Evolutionary conservation across 2,113 vertebrate species (phyloP).

Genomic region (Oenanthe melanoleuca): DNA sequence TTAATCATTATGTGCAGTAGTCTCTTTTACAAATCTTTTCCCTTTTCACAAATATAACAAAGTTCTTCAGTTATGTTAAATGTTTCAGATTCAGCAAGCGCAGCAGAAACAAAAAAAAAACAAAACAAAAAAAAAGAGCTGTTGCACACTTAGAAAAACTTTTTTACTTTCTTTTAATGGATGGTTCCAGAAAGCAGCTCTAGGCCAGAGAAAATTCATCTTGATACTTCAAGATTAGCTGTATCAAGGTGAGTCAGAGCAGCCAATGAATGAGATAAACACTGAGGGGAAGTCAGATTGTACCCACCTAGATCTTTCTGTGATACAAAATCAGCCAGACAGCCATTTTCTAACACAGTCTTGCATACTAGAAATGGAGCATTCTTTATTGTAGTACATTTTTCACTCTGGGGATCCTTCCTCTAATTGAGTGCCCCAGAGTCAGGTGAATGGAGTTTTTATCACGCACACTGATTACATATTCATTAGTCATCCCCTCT

Average conservation of each 20-base stretch:
- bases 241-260: background rate
- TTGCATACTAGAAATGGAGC: background rate
- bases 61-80: background rate
- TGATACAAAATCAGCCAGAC: background rate
- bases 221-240: accelerated
- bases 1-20: background rate
- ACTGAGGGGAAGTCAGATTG: background rate
- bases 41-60: background rate
- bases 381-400: accelerated
- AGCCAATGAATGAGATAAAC: background rate
- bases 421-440: background rate
- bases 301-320: background rate
- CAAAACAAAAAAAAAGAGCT: background rate
- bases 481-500: background rate
- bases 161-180: background rate
- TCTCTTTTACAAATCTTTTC: background rate
- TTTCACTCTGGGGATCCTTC: background rate
- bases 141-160: background rate
- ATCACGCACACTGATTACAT: background rate
- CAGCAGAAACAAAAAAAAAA: background rate
- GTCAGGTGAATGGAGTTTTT: background rate
- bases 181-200: background rate
- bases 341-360: background rate
- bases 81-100: background rate
- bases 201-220: background rate